Evolutionary conservation across 2,888 invertebrate species (phyloP), one percentile per base, ranked within the genome.

Genomic region (Luperina nickerlii): DNA sequence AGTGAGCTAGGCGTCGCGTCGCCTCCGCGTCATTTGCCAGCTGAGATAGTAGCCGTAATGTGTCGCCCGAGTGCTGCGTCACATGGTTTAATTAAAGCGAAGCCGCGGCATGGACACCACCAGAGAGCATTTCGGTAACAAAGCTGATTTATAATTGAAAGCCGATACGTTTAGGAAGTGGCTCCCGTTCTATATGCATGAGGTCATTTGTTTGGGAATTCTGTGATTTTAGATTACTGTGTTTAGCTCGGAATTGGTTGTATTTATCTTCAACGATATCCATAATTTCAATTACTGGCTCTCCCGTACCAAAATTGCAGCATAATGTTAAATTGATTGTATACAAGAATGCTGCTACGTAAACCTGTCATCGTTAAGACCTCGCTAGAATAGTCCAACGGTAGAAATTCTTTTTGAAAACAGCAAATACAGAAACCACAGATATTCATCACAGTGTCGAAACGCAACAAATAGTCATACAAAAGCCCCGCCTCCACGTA

Each of bases 81-180:
- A 90, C 90, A 90, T 76, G 89, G 81, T 90, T 88, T 88, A 88
- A 88, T 88, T 88, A 88, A 90, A 88, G 79, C 80, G 87, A 79
- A 75, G 81, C 85, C 88, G 62, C 74, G 74, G 77, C 76, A 84
- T 85, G 82, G 86, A 81, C 82, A 84, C 78, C 68, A 74, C 74
- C 87, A 76, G 63, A 76, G 80, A 87, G 88, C 82, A 79, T 78
- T 81, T 79, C 76, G 78, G 83, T 81, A 88, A 79, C 81, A 80
- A 86, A 79, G 86, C 80, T 88, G 87, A 88, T 88, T 88, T 88
- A 89, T 89, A 83, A 88, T 89, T 88, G 88, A 88, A 89, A 79
- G 77, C 78, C 87, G 86, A 89, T 89, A 88, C 86, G 86, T 75
- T 84, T 81, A 85, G 88, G 72, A 88, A 81, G 86, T 73, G 76